Conservation (phyloP, 2,888 invertebrate genomes). For the Brassicogethes aeneus region DNA sequence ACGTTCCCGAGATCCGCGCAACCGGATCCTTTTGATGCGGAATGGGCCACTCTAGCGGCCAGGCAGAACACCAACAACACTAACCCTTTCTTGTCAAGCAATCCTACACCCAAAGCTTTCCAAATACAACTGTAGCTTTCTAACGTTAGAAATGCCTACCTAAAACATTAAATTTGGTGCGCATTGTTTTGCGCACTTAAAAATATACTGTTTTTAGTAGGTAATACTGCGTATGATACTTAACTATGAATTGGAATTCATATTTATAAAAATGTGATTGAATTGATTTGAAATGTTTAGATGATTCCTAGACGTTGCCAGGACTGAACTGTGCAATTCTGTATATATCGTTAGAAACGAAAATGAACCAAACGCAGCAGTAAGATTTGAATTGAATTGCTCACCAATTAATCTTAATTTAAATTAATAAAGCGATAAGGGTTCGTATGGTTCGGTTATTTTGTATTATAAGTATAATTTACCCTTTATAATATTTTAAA, state of each 20-base stretch:
- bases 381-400: no score
- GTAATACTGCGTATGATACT: no score
- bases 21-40: constrained; percentile 74
- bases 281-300: constrained; percentile 12
- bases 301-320: constrained; percentile 20
- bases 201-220: no score
- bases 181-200: no score
- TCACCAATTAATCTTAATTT: neutral
- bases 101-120: constrained; percentile 47
- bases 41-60: constrained; percentile 65
- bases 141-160: no score
- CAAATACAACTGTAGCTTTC: constrained; percentile 51
- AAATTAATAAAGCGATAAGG: no score
- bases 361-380: constrained; percentile 2
- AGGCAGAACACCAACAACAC: constrained; percentile 47
- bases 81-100: constrained; percentile 51
- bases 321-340: constrained; percentile 37
- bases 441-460: no score
- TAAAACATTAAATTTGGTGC: no score
- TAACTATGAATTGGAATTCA: no score
- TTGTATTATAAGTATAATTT: no score
- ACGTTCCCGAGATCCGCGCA: constrained; percentile 23
- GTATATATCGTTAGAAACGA: constrained; percentile 23
- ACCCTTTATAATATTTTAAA: no score
- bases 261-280: constrained; percentile 17